These are phyloP conservation scores for Lasioglossum marginatum DNA, from an alignment of 2,888 invertebrate genomes.

Conservation along the genomic window DNA sequence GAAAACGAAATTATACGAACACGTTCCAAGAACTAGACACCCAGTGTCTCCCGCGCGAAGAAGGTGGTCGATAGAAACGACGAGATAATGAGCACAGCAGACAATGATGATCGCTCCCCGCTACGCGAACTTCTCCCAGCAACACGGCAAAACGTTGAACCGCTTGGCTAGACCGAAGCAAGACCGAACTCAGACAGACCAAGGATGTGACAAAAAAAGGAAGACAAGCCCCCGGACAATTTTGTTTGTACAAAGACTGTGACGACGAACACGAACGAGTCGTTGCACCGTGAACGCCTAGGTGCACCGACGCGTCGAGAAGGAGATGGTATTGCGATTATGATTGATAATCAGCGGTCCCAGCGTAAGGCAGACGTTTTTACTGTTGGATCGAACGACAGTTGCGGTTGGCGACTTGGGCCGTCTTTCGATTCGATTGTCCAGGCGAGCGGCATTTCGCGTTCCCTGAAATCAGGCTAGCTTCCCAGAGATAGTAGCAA, in stretches of 20 bases:
- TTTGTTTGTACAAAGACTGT: neutral
- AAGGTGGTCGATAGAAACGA: too few relatives aligned
- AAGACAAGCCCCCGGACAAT: neutral
- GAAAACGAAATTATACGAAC: neutral
- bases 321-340: neutral
- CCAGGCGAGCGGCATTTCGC: conserved; percentile 32
- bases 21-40: neutral
- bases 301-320: neutral
- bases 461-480: conserved; percentile 58
- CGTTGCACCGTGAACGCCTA: neutral
- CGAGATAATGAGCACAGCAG: conserved; percentile 9
- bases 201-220: neutral
- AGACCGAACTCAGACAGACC: neutral
- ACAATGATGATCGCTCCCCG: conserved; percentile 28
- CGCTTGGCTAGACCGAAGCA: conserved; percentile 20
- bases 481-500: conserved; percentile 48
- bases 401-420: neutral
- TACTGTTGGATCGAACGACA: conserved; percentile 34
- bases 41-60: neutral
- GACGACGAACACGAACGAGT: neutral
- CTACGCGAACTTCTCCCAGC: neutral
- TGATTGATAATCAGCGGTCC: conserved; percentile 18
- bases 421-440: conserved; percentile 19
- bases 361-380: conserved; percentile 52
- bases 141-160: neutral